These are phyloP conservation scores for Chelonoidis abingdonii DNA, from an alignment of 2,113 vertebrate genomes.

Conservation along the genomic window DNA sequence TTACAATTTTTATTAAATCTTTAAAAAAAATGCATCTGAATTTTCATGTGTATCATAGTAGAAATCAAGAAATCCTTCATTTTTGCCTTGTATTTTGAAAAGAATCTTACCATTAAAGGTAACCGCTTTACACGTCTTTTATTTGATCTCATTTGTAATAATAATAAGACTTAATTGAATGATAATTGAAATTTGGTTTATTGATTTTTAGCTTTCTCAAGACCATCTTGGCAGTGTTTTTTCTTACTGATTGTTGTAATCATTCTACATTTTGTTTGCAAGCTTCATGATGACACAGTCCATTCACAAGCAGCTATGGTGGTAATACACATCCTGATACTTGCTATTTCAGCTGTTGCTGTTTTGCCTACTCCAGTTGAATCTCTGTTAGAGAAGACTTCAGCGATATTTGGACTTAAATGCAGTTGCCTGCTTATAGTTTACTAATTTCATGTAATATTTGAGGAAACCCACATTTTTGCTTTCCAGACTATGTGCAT, in stretches of 20 bases:
- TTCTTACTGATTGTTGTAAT: not conserved
- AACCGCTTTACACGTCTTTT: not conserved
- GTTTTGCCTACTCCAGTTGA: not conserved
- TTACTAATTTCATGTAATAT: not conserved
- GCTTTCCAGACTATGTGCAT: accelerated
- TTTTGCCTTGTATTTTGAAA: not conserved
- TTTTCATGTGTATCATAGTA: not conserved
- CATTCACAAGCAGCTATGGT: not conserved
- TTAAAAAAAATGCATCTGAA: not conserved
- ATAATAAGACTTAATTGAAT: not conserved
- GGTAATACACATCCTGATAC: not conserved
- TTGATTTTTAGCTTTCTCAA: not conserved
- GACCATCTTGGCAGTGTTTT: not conserved
- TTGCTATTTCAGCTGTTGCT: not conserved
- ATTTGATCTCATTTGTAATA: not conserved
- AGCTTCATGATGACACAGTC: not conserved
- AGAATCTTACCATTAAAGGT: not conserved
- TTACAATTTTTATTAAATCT: not conserved
- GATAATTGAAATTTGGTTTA: not conserved
- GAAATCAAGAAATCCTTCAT: not conserved
- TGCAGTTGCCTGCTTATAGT: not conserved
- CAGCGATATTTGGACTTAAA: not conserved
- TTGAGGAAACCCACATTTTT: not conserved
- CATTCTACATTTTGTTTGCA: not conserved
- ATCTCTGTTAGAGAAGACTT: not conserved